A percentile compares a stretch with the other conserved stretches of the same genome.
Conservation (phyloP, 2,113 vertebrate species). For the Puntigrus tetrazona region DNA sequence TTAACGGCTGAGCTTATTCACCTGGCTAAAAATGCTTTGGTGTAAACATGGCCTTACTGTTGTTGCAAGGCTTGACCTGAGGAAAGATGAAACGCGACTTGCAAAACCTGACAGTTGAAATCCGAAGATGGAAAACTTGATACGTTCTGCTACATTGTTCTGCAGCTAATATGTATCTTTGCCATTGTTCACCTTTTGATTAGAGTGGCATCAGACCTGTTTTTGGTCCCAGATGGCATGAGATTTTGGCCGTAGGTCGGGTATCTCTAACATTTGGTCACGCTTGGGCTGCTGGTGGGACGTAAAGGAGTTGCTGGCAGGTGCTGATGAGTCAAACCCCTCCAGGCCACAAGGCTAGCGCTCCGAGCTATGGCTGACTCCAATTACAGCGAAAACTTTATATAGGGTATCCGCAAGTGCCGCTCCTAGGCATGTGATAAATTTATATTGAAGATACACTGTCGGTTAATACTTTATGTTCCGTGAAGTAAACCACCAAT, state of each 20-base stretch:
- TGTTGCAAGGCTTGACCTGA: slow-evolving; percentile 21
- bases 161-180: not conserved
- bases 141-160: not conserved
- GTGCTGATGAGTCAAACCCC: slow-evolving; percentile 12
- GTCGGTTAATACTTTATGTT: slow-evolving; percentile 1
- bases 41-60: no score
- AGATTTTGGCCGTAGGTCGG: not conserved
- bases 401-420: not conserved
- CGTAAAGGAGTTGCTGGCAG: not conserved
- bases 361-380: not conserved
- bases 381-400: not conserved
- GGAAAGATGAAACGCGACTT: no score
- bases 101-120: not conserved
- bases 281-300: not conserved
- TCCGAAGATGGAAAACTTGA: not conserved
- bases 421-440: not conserved
- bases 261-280: not conserved
- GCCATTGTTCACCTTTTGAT: not conserved
- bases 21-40: no score
- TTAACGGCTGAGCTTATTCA: no score
- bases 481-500: not conserved
- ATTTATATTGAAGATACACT: slow-evolving; percentile 17
- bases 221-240: not conserved
- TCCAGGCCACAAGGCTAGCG: not conserved
- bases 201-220: not conserved